Evolutionary conservation across 2,113 vertebrate species (phyloP).

Genomic region (Podarcis cretensis): DNA sequence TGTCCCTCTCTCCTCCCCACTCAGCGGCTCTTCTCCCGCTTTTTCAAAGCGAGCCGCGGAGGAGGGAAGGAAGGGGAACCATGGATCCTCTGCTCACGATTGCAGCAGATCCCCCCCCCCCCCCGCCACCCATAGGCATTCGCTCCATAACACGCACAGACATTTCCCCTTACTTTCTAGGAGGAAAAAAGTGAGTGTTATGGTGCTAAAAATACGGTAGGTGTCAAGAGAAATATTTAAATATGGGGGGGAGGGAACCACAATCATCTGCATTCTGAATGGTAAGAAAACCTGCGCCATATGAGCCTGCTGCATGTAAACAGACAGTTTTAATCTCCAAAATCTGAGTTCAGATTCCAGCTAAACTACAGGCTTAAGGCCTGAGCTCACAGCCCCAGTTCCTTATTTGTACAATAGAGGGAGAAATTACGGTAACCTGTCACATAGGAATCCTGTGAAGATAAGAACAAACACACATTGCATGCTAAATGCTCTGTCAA

Average conservation of each 20-base stretch:
- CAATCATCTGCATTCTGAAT: not conserved
- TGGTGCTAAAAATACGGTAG: too few relatives aligned
- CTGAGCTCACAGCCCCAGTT: not conserved
- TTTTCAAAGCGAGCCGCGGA: too few relatives aligned
- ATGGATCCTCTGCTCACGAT: too few relatives aligned
- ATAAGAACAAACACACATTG: not conserved
- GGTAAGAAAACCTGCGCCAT: not conserved
- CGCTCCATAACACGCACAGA: too few relatives aligned
- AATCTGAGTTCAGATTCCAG: not conserved
- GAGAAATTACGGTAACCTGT: not conserved
- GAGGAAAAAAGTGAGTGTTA: too few relatives aligned
- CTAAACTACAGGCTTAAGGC: not conserved
- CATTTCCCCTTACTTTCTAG: too few relatives aligned
- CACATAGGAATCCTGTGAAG: not conserved
- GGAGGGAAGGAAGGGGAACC: too few relatives aligned
- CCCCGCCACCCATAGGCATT: too few relatives aligned
- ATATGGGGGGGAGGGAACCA: not conserved
- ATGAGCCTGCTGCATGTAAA: not conserved
- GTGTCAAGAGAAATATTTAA: not conserved
- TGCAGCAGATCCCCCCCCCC: too few relatives aligned
- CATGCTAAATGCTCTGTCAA: not conserved
- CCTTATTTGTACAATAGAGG: not conserved
- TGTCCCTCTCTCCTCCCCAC: too few relatives aligned
- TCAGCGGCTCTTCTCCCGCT: too few relatives aligned
- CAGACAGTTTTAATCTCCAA: not conserved